Base-by-base conservation (phyloP, 2,797 vertebrate species). In the Hafferia zeledoni region DNA sequence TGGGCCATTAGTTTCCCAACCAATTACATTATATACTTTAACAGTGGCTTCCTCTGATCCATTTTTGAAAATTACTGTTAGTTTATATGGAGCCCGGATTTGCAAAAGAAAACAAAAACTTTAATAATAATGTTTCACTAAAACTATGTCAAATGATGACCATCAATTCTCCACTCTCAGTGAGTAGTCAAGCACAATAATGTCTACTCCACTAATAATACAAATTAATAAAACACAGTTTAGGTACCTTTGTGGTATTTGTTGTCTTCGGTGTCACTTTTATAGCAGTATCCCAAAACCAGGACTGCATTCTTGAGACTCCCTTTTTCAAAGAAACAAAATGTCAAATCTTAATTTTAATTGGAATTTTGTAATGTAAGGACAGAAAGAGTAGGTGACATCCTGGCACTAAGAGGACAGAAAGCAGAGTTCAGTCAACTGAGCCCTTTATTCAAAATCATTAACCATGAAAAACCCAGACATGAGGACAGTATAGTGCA, bases 291-390 rank as follows among this genome's bases (percentile, higher is more conserved):
- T 11, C 99, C 99, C 98, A 99, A 95, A 94, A 99, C 97, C 96
- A 99, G 96, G 81, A 99, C 97, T 18, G 97, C 98, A 11, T 98
- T 99, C 97, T 98, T 99, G 96, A 98, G 98, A 94, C 92, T 98
- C 81, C 98, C 98, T 86, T 98, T 98, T 96, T 95, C 25, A 94
- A 98, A 99, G 93, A 84, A 93, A 87, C 33, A 89, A 94, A 95
- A 94, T 3, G 1, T 30, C 4, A 89, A 12, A 49, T 68, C 20
- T 91, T 70, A 80, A 82, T 91, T 90, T 90, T 46, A 87, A 49
- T 77, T 77, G 85, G 49, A 88, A 90, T 35, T 60, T 91, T 68
- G 12, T 53, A 72, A 87, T 65, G 78, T 37, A 69, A 88, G 17
- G 70, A 59, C 49, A 95, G 72, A 47, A 70, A 50, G 30, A 89